These are phyloP conservation scores for Sepioteuthis lessoniana DNA, from an alignment of 2,888 invertebrate genomes.

Conservation along the genomic window DNA sequence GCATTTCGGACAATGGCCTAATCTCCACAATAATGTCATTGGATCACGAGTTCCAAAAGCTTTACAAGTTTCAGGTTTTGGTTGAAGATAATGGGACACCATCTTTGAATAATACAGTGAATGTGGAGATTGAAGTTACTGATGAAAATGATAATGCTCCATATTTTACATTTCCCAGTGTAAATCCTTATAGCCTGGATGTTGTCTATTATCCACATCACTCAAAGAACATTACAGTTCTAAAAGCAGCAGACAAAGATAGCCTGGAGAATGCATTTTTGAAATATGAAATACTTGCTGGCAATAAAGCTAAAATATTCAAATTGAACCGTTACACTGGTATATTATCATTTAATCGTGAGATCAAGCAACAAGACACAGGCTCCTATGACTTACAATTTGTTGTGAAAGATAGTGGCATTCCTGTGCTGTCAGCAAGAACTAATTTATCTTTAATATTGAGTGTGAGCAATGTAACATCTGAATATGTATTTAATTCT, in stretches of 20 bases:
- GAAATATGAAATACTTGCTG: neutral
- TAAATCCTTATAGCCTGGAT: neutral
- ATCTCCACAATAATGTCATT: neutral
- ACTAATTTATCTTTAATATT: conserved; percentile 12
- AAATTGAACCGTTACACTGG: neutral
- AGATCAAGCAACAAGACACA: neutral
- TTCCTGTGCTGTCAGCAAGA: neutral
- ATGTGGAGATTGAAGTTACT: neutral
- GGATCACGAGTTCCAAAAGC: neutral
- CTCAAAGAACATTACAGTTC: neutral
- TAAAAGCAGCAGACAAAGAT: neutral
- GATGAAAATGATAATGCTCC: neutral
- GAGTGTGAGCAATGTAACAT: conserved; percentile 8
- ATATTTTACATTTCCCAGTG: neutral
- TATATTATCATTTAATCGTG: conserved; percentile 33
- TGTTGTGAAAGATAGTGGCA: neutral
- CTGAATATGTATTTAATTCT: neutral
- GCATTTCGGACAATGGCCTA: neutral
- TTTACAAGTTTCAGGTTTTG: neutral
- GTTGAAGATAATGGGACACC: conserved; percentile 8
- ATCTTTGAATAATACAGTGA: conserved; percentile 12
- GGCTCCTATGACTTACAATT: neutral
- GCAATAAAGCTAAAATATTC: neutral
- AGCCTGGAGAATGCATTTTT: neutral
- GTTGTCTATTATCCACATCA: neutral